Conservation (phyloP, 2,888 invertebrate genomes). For the Biston stratarius region DNA sequence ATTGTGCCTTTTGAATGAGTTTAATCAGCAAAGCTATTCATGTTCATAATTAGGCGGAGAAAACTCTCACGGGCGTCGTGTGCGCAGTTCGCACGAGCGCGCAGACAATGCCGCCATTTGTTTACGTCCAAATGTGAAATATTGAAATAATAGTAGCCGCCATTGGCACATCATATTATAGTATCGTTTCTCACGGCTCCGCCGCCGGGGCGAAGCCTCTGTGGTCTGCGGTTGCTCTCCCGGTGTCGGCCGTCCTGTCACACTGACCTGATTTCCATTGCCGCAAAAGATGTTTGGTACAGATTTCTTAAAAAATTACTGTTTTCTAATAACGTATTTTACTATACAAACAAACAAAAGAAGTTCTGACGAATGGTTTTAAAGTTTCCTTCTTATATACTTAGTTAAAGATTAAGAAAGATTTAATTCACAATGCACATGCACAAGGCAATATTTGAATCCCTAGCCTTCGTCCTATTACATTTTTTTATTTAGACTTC, state of each 20-base stretch:
- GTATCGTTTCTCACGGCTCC: conserved; percentile 58
- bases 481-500: too few species aligned
- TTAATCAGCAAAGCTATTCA: conserved; percentile 25
- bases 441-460: too few species aligned
- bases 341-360: too few species aligned
- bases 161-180: conserved; percentile 13
- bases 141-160: conserved; percentile 35
- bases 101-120: conserved; percentile 39
- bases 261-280: conserved; percentile 50
- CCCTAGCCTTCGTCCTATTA: too few species aligned
- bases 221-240: conserved; percentile 42
- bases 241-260: conserved; percentile 43
- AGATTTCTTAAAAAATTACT: too few species aligned
- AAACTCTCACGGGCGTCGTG: conserved; percentile 26
- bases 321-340: too few species aligned
- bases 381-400: not conserved
- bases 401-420: too few species aligned
- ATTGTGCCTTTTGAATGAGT: conserved; percentile 23
- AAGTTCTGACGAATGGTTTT: not conserved
- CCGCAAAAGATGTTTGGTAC: not conserved
- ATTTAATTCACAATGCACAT: too few species aligned
- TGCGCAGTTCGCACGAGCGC: conserved; percentile 30
- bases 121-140: conserved; percentile 37
- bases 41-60: conserved; percentile 25
- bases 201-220: conserved; percentile 24